Percentiles rank a stretch among this genome's conserved stretches.
phyloP scores from a whole-genome alignment of 2,113 vertebrate species.

The Oreotrochilus melanogaster region DNA sequence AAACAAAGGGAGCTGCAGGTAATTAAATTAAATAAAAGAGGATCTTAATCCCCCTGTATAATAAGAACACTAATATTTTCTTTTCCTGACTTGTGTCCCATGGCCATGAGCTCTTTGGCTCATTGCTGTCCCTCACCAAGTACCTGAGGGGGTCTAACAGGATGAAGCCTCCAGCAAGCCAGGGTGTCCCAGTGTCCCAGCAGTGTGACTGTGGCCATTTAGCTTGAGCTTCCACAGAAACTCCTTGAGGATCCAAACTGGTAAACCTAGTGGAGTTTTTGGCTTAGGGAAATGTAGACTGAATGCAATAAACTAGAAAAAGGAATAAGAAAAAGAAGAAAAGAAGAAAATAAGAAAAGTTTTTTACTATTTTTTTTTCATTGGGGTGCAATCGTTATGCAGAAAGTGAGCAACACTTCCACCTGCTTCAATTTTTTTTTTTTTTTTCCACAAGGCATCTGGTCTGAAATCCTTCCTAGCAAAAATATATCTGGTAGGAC shows the following conservation, averaged over 20 bases:
- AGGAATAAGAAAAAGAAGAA: not conserved
- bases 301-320: not conserved
- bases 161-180: fast-evolving
- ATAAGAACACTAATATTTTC: not conserved
- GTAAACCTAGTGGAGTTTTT: not conserved
- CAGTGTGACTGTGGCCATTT: not conserved
- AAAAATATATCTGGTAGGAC: fast-evolving
- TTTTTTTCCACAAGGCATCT: not conserved
- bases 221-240: not conserved
- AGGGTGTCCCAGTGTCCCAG: fast-evolving
- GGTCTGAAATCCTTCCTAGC: not conserved
- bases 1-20: not conserved
- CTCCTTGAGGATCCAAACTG: not conserved
- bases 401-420: not conserved
- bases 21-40: not conserved
- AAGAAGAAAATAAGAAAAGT: too few relatives aligned
- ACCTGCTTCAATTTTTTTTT: too few relatives aligned
- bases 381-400: not conserved
- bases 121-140: not conserved
- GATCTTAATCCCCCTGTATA: not conserved
- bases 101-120: not conserved
- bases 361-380: not conserved
- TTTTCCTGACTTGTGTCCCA: not conserved
- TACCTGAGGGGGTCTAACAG: not conserved
- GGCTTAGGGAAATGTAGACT: not conserved